Conservation (phyloP, 1,140 invertebrate species). For the Leptinotarsa lineolata region DNA sequence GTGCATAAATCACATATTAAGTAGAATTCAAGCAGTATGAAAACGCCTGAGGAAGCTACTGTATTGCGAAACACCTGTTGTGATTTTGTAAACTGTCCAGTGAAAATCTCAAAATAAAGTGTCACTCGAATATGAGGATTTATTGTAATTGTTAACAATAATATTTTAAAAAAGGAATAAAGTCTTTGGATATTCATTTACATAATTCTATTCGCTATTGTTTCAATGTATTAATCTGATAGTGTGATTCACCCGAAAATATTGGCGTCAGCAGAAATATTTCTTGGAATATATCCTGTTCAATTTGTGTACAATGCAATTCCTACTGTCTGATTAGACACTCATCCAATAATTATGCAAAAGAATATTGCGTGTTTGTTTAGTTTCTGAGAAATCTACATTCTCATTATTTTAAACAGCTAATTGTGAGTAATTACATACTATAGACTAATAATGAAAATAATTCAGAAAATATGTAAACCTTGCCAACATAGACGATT, state of each 20-base stretch:
- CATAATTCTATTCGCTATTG: no score
- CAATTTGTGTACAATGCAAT: constrained; percentile 3
- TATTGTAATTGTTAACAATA: no score
- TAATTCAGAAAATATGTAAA: neutral
- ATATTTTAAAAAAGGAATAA: no score
- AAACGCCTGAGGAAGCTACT: no score
- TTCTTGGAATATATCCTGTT: neutral
- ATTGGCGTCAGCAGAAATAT: neutral
- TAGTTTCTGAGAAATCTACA: constrained; percentile 14
- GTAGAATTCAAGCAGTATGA: no score
- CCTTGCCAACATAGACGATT: neutral
- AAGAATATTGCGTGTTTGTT: constrained; percentile 16
- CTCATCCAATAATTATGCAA: constrained; percentile 11
- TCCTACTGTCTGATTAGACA: constrained; percentile 11
- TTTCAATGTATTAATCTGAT: neutral
- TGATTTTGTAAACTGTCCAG: no score
- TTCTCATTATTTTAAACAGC: constrained; percentile 13
- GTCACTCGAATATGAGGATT: no score
- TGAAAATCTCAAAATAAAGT: no score
- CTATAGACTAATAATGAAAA: constrained; percentile 15
- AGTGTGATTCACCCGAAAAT: neutral
- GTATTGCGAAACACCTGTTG: no score
- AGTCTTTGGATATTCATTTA: no score
- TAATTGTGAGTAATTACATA: constrained; percentile 16
- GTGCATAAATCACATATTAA: no score